Conservation (phyloP, 92 coral and sea anemone genomes). For the Actinernus sp. region DNA sequence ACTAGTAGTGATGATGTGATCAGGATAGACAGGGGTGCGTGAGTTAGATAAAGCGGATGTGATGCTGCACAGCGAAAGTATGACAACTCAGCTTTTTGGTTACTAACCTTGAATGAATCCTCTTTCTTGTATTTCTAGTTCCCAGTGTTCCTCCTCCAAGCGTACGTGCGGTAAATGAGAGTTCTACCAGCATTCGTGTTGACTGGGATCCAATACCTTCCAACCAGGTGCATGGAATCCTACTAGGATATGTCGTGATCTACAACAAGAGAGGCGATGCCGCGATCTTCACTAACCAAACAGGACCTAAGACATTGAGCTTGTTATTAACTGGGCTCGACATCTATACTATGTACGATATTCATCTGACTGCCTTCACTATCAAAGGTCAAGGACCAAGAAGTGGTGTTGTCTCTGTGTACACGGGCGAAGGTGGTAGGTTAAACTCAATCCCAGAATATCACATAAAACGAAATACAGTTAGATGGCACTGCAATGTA, state of each 20-base stretch:
- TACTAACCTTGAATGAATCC: too few relatives aligned
- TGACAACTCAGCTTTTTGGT: too few relatives aligned
- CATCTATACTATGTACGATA: neutral
- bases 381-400: conserved; percentile 3
- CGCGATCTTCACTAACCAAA: neutral
- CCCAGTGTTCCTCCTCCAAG: conserved; percentile 31
- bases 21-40: too few relatives aligned
- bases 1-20: too few relatives aligned
- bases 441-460: too few relatives aligned
- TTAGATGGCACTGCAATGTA: too few relatives aligned
- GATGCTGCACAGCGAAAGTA: too few relatives aligned
- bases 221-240: neutral
- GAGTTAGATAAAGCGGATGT: too few relatives aligned
- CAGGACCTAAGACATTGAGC: neutral
- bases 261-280: conserved; percentile 1
- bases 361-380: neutral
- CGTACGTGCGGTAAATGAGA: conserved; percentile 8
- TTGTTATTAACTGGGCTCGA: neutral
- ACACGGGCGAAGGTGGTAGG: neutral
- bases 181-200: conserved; percentile 2
- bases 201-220: conserved; percentile 15
- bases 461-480: too few relatives aligned
- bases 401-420: neutral
- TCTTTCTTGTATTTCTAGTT: too few relatives aligned
- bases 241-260: neutral